Conservation (phyloP, 2,888 invertebrate genomes). For the Trichacis sp. region DNA sequence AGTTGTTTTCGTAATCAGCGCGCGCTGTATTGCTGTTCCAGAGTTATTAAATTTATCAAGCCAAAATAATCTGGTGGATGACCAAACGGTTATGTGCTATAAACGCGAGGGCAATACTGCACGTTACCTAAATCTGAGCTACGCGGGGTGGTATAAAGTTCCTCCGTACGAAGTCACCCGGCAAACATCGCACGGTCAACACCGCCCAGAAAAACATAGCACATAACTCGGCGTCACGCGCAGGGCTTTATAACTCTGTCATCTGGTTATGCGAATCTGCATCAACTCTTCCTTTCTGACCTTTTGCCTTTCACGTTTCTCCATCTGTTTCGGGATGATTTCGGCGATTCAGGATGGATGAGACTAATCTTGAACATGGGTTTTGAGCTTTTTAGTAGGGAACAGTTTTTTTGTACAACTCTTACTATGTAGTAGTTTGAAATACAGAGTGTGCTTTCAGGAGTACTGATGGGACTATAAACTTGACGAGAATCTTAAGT, state of each 20-base stretch:
- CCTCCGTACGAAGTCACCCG: conserved; percentile 50
- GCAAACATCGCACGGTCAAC: conserved; percentile 54
- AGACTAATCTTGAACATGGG: too few species aligned
- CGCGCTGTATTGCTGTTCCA: conserved; percentile 58
- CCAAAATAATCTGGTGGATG: conserved; percentile 68
- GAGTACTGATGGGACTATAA: too few species aligned
- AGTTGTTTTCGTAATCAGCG: conserved; percentile 59
- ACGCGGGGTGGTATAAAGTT: conserved; percentile 55
- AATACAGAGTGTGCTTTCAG: too few species aligned
- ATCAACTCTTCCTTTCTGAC: conserved; percentile 35
- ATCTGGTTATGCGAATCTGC: conserved; percentile 57
- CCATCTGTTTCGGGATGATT: conserved; percentile 22
- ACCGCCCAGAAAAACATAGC: conserved; percentile 59
- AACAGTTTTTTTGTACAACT: too few species aligned
- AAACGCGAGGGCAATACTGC: conserved; percentile 67
- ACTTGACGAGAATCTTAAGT: too few species aligned
- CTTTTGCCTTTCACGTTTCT: conserved; percentile 38
- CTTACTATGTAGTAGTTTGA: too few species aligned
- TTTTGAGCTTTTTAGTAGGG: too few species aligned
- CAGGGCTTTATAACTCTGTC: conserved; percentile 67
- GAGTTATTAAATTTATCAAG: conserved; percentile 69
- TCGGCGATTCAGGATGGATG: too few species aligned
- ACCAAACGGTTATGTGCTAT: conserved; percentile 66
- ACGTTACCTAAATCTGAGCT: conserved; percentile 59
- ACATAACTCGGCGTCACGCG: conserved; percentile 66